A percentile compares a stretch with the other conserved stretches of the same genome.
Conservation (phyloP, 2,113 vertebrate genomes). For the Etheostoma cragini region DNA sequence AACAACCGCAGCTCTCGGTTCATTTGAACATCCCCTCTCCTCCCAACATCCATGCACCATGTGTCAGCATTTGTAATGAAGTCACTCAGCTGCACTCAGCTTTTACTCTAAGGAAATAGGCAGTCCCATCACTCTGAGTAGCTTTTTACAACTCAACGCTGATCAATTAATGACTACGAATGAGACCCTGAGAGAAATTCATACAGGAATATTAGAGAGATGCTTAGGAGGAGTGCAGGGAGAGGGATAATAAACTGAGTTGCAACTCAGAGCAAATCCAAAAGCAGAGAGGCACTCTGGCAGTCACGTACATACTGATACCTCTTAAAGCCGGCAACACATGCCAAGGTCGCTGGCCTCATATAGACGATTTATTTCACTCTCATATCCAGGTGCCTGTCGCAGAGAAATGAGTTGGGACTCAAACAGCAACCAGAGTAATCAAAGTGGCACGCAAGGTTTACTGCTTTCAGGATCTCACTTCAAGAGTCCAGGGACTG, state of each 20-base stretch:
- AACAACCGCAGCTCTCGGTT: slow-evolving; percentile 56
- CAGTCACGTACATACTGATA: slow-evolving; percentile 49
- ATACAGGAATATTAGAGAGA: slow-evolving; percentile 55
- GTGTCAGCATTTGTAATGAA: slow-evolving; percentile 78
- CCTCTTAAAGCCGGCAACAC: slow-evolving; percentile 48
- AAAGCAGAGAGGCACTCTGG: slow-evolving; percentile 49
- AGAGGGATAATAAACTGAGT: slow-evolving; percentile 60
- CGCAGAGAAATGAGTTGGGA: slow-evolving; percentile 57
- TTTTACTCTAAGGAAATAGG: slow-evolving; percentile 72
- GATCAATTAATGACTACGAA: slow-evolving; percentile 78
- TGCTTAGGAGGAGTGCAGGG: slow-evolving; percentile 37
- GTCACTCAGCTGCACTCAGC: slow-evolving; percentile 60
- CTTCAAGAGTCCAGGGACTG: not conserved
- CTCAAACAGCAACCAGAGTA: slow-evolving; percentile 40
- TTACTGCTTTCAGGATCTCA: slow-evolving; percentile 39
- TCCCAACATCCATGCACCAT: slow-evolving; percentile 59
- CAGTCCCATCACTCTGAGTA: slow-evolving; percentile 65
- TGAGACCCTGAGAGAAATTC: slow-evolving; percentile 63
- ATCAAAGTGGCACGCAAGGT: slow-evolving; percentile 50
- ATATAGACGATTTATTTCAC: slow-evolving; percentile 57
- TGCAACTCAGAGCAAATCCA: slow-evolving; percentile 56
- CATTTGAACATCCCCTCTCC: slow-evolving; percentile 47
- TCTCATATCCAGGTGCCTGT: slow-evolving; percentile 54
- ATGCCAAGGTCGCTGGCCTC: slow-evolving; percentile 53
- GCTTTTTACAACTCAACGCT: slow-evolving; percentile 78